Evolutionary conservation across 2,113 vertebrate species (phyloP).

Genomic region (Pycnonotus jocosus): DNA sequence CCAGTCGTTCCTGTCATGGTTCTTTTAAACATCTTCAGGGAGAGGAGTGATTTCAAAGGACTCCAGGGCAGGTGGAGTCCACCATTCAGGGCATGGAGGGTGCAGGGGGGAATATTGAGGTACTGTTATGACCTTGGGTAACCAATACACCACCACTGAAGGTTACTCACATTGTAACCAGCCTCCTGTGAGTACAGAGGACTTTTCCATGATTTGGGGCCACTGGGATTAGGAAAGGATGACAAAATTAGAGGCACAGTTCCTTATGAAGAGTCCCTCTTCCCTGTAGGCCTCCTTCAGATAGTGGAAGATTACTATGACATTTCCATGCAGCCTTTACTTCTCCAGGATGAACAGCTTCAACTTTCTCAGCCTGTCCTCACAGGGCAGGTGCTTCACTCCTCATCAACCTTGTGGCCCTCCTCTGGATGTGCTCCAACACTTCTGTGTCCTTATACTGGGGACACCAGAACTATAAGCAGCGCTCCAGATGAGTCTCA

Average conservation of each 20-base stretch:
- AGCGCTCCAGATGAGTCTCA: neutral
- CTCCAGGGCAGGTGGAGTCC: neutral
- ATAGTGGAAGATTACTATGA: neutral
- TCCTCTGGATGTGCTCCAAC: accelerated
- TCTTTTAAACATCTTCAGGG: neutral
- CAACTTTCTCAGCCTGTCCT: neutral
- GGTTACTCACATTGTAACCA: neutral
- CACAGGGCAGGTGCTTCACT: neutral
- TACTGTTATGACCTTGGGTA: neutral
- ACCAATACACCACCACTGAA: neutral
- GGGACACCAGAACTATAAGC: neutral
- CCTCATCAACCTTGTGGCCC: accelerated
- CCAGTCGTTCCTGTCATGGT: neutral
- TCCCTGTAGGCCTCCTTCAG: no score
- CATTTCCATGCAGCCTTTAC: neutral
- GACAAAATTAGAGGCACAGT: neutral
- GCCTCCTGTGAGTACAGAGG: neutral
- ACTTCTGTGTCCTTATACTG: accelerated
- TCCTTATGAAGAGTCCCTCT: neutral
- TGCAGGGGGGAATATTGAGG: neutral
- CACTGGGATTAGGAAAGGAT: neutral
- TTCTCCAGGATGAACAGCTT: neutral
- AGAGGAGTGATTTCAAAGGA: neutral
- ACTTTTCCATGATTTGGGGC: neutral
- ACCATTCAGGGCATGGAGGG: neutral